These are phyloP conservation scores for Saccostrea echinata DNA, from an alignment of 1,140 invertebrate species.

Conservation along the genomic window DNA sequence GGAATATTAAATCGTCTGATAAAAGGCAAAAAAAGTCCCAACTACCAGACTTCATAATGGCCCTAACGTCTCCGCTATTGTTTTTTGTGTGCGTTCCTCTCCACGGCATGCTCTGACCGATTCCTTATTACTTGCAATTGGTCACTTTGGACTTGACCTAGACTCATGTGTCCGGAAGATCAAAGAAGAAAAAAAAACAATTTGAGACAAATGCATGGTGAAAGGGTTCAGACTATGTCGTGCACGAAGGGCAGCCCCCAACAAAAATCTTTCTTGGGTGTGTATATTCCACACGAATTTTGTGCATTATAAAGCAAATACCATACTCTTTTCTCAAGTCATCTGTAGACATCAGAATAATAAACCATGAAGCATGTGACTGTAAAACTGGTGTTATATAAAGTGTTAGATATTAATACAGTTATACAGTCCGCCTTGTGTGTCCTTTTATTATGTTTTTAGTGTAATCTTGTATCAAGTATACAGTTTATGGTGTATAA, in stretches of 20 bases:
- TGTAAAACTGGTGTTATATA: no score
- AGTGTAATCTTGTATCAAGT: no score
- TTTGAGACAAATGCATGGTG: background rate
- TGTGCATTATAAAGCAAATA: no score
- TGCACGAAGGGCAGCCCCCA: background rate
- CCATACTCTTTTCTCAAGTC: no score
- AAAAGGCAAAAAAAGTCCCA: constrained; percentile 28
- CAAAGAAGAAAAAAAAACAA: constrained; percentile 1
- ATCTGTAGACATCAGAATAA: no score
- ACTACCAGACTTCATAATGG: constrained; percentile 23
- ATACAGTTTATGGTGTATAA: no score
- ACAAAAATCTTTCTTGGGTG: background rate
- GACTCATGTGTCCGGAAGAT: background rate
- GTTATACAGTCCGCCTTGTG: no score
- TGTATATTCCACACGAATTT: no score
- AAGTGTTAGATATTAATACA: no score
- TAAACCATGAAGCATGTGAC: no score
- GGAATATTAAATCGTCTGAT: constrained; percentile 32
- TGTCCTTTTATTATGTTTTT: no score
- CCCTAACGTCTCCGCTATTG: background rate
- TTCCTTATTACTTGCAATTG: constrained; percentile 3
- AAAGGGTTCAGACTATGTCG: background rate
- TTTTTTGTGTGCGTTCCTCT: background rate
- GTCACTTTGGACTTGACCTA: background rate
- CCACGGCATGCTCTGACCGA: background rate